These are phyloP conservation scores for Scomberomorus guttatus DNA, from an alignment of 2,797 vertebrate species.

Conservation along the genomic window DNA sequence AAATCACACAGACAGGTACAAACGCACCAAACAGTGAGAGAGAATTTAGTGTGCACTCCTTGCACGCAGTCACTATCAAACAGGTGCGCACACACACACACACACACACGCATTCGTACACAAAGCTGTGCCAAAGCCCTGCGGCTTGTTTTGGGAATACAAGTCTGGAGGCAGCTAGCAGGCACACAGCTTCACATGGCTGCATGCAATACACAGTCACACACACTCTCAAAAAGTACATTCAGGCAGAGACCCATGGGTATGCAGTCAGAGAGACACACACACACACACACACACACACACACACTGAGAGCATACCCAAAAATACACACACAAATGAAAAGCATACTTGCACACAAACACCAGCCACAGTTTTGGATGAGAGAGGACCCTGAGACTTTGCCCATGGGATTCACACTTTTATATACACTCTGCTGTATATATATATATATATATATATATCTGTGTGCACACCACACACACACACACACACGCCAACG, in stretches of 20 bases:
- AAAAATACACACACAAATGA: conserved; percentile 33
- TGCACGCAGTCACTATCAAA: conserved; percentile 55
- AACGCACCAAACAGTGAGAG: conserved; percentile 38
- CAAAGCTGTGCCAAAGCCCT: conserved; percentile 67
- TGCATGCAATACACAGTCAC: conserved; percentile 73
- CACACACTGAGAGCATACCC: conserved; percentile 26
- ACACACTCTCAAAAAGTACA: conserved; percentile 65
- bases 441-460: conserved; percentile 11
- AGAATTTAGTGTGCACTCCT: conserved; percentile 56
- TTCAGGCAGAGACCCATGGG: conserved; percentile 67
- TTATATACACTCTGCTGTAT: conserved; percentile 12
- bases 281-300: conserved; percentile 23
- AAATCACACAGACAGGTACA: conserved; percentile 48
- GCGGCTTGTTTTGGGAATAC: conserved; percentile 76
- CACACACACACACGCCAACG: conserved; percentile 12
- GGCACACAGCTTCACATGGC: conserved; percentile 78
- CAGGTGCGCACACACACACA: conserved; percentile 52
- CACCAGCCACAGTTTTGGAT: conserved; percentile 53
- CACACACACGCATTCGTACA: conserved; percentile 18
- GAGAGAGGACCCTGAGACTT: conserved; percentile 62
- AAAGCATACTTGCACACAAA: conserved; percentile 45
- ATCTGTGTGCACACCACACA: conserved; percentile 21
- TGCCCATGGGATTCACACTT: conserved; percentile 44
- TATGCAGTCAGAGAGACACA: conserved; percentile 50
- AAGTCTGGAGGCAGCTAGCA: conserved; percentile 73